Evolutionary conservation across 92 coral and sea anemone genomes (phyloP), one percentile per base, ranked within the genome.

Genomic region (Porites cylindrica): DNA sequence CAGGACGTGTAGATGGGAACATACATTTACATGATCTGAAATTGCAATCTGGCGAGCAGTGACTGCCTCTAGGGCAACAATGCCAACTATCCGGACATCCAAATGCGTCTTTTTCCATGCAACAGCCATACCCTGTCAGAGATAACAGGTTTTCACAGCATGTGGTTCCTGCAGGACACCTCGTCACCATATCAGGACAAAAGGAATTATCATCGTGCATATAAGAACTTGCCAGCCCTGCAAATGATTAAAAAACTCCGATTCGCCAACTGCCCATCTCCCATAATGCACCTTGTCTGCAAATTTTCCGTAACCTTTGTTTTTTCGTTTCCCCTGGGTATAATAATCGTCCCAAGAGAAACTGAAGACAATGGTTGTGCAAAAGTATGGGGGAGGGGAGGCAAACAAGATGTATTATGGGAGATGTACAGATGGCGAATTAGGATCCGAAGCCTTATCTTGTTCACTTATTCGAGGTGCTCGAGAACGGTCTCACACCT

Each of bases 121-220:
- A 96, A 19, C 98, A 96, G 2, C 98, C 98, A 47, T 92, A 92
- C 5, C 98, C 98, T 17, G 96, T 94, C 76, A 94, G 83, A 1
- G 97, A 94, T 56, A 94, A 82, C 72, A 90, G 85, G 70, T 94
- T 91, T 65, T 86, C 87, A 72, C 98, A 92, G 74, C 98, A 96
- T 8, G 98, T 92, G 24, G 97, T 87, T 21, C 90, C 89, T 11
- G 77, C 79, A 10, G 96, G 98, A 20, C 98, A 96, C 65, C 98
- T 91, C 63, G 98, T 93, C 18, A 85, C 76, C 81, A 83, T 85
- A 76, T 95, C 98, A 56, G 96, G 94, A 51, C 98, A 95, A 65
- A 76, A 32, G 18, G 88, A 83, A 51, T 52, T 79, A 72, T 86
- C 81, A 61, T 61, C 64, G 72, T 66, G 68, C 29, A 65, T 56